Evolutionary conservation across 2,888 invertebrate species (phyloP), one percentile per base, ranked within the genome.

Genomic region (Caenorhabditis sp.): DNA sequence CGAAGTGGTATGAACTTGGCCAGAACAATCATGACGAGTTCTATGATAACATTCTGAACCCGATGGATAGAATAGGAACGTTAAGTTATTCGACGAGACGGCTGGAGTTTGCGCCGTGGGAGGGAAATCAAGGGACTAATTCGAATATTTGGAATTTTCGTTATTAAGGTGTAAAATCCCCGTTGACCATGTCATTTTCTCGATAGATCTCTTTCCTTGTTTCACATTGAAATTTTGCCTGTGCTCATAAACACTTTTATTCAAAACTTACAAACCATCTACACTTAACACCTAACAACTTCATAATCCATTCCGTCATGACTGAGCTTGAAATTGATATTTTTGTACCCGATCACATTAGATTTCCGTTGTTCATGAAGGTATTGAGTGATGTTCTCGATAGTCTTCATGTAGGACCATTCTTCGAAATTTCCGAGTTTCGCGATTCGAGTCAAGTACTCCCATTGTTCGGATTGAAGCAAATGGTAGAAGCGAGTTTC

Each of bases 381-480:
- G 51, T 82, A 85, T n/a, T 28, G 61, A 19, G 79, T 84, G 54
- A 87, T 86, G 26, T 76, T 85, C 26, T 77, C 80, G 64, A 86
- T 85, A 6, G 74, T 80, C 47, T 84, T 70, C 75, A 85, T 75
- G 35, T 75, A 80, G 16, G 68, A 47, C 76, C 84, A 84, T 28
- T 76, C 56, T 16, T 81, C 82, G 54, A 85, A 85, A 19, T 59
- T 59, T 0, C 88, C 85, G 12, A 88, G 16, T 54, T 86, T 74
- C 3, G 87, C 82, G 19, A 90, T 70, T 56, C 84, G 56, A 5
- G 61, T 69, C 76, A 87, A 83, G 59, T 89, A 89, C 1, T 82
- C 82, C 90, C 90, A 90, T 72, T 90, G 90, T 16, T 85, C 87
- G 31, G 75, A 68, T 26, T 76, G 80, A 4, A 89, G 86, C 7